phyloP scores from a whole-genome alignment of 2,888 invertebrate genomes.

The Pseudeuparius sepicola region DNA sequence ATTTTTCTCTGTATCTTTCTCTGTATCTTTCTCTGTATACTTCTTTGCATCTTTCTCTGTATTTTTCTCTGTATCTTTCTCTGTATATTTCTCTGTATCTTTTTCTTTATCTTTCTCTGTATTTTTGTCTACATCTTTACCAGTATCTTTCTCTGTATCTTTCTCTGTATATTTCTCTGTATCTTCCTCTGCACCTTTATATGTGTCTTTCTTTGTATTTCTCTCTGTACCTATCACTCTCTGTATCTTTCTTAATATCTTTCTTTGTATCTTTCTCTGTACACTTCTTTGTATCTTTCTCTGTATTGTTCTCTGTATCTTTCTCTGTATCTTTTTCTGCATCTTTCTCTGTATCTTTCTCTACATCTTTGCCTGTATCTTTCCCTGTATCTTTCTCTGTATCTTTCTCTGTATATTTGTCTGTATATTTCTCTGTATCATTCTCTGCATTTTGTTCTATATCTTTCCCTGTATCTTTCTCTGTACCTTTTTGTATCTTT shows the following conservation, averaged over 20 bases:
- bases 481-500: slow-evolving; percentile 4
- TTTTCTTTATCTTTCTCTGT: too few species aligned
- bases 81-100: too few species aligned
- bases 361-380: slow-evolving; percentile 3
- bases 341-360: slow-evolving; percentile 5
- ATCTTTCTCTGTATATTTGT: slow-evolving; percentile 6
- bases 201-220: background rate
- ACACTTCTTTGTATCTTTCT: slow-evolving; percentile 4
- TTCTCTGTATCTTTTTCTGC: slow-evolving; percentile 6
- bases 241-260: background rate
- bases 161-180: background rate
- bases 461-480: slow-evolving; percentile 12
- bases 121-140: slow-evolving; percentile 3
- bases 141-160: background rate
- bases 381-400: background rate
- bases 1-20: too few species aligned
- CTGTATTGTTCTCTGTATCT: background rate
- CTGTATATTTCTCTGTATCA: slow-evolving; percentile 7
- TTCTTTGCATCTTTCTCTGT: too few species aligned
- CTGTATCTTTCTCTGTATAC: too few species aligned
- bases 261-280: slow-evolving; percentile 6
- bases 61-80: too few species aligned
- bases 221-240: background rate
- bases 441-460: slow-evolving; percentile 2
- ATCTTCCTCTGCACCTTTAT: background rate